A percentile compares a stretch with the other conserved stretches of the same genome.
These are phyloP conservation scores for Spicauda simplicius DNA, from an alignment of 2,888 invertebrate genomes.

Conservation along the genomic window DNA sequence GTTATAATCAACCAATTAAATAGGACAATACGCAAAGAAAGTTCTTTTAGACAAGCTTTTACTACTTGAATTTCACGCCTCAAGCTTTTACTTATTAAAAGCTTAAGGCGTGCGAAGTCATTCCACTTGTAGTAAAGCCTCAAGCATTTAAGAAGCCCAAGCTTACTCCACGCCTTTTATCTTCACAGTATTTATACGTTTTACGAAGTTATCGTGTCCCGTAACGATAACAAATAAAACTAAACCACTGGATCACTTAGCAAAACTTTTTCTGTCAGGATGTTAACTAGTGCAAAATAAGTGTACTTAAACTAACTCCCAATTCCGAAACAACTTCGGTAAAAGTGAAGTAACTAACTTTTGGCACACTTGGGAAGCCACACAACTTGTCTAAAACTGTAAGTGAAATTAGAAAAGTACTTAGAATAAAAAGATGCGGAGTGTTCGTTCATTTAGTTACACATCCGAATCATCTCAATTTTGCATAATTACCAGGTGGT, in stretches of 20 bases:
- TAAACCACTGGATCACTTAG: not conserved
- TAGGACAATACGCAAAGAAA: too few relatives aligned
- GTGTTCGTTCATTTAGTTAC: not conserved
- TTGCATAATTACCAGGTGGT: too few relatives aligned
- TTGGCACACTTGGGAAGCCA: conserved; percentile 1
- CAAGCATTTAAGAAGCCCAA: too few relatives aligned
- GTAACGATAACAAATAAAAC: not conserved
- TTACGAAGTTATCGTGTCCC: not conserved
- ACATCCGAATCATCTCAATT: too few relatives aligned
- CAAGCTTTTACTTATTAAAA: too few relatives aligned
- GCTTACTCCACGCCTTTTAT: too few relatives aligned
- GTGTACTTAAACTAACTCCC: conserved; percentile 4
- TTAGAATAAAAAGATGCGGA: not conserved
- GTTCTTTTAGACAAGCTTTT: too few relatives aligned
- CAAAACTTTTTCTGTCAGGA: not conserved
- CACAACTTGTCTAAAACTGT: conserved; percentile 16
- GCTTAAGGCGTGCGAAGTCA: too few relatives aligned
- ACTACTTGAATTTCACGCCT: too few relatives aligned
- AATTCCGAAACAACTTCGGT: conserved; percentile 16
- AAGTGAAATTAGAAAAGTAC: conserved; percentile 9
- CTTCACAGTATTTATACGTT: not conserved
- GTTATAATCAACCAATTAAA: too few relatives aligned
- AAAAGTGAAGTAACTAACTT: conserved; percentile 19
- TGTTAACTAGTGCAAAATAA: not conserved
- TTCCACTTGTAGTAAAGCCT: too few relatives aligned